A percentile compares a stretch with the other conserved stretches of the same genome.
phyloP scores from a whole-genome alignment of 2,797 vertebrate species.

The Helicolenus hilgendorfi region DNA sequence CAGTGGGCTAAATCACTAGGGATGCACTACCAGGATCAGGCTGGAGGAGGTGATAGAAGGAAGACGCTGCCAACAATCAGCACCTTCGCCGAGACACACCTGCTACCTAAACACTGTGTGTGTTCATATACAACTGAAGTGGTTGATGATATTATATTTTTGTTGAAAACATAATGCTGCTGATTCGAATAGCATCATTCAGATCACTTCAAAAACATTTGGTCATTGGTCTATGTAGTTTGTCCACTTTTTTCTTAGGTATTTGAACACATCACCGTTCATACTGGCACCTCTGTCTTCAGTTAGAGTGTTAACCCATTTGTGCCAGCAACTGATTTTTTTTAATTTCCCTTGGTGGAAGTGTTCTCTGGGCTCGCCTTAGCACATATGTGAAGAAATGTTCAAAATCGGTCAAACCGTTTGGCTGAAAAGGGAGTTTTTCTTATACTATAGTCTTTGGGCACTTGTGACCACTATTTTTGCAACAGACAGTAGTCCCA shows the following conservation, averaged over 20 bases:
- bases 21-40: not conserved
- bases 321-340: too few relatives aligned
- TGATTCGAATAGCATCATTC: not conserved
- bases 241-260: not conserved
- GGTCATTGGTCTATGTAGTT: not conserved
- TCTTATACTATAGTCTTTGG: too few relatives aligned
- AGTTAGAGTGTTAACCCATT: too few relatives aligned
- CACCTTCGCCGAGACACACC: not conserved
- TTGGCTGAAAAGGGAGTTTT: too few relatives aligned
- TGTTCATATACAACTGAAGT: not conserved
- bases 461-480: too few relatives aligned
- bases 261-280: fast-evolving
- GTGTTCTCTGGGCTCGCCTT: too few relatives aligned
- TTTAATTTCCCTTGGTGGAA: too few relatives aligned
- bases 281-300: not conserved
- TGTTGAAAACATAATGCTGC: not conserved
- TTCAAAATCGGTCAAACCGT: too few relatives aligned
- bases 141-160: not conserved
- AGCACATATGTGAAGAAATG: too few relatives aligned
- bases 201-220: not conserved
- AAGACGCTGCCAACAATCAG: not conserved
- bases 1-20: not conserved
- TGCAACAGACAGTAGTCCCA: too few relatives aligned
- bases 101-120: not conserved
- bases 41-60: not conserved